Conservation (phyloP, 2,888 invertebrate genomes). For the Lycophotia porphyrea region DNA sequence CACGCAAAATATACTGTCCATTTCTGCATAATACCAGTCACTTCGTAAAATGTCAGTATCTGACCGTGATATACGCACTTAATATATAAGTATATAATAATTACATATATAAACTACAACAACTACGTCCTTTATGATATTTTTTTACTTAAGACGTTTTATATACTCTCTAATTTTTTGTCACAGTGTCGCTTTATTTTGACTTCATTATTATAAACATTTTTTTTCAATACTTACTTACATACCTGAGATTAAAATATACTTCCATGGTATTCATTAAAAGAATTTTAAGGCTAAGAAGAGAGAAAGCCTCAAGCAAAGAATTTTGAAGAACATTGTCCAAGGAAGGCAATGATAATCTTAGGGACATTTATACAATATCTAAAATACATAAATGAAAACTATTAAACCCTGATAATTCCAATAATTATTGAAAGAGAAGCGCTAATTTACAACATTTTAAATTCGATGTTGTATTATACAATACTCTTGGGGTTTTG, state of each 20-base stretch:
- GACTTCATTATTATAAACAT: constrained; percentile 88
- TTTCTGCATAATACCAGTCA: constrained; percentile 34
- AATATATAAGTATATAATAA: constrained; percentile 65
- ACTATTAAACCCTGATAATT: constrained; percentile 89
- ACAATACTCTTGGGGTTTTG: constrained; percentile 80
- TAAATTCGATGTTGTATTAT: constrained; percentile 88
- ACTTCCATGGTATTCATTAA: constrained; percentile 72
- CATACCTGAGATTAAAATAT: constrained; percentile 75
- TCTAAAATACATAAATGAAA: constrained; percentile 83
- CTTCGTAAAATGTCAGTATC: constrained; percentile 23
- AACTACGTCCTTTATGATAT: constrained; percentile 88
- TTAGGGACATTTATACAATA: constrained; percentile 75
- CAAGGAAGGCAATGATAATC: constrained; percentile 77
- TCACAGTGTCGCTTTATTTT: constrained; percentile 90
- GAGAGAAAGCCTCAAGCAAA: constrained; percentile 84
- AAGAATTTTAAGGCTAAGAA: constrained; percentile 78
- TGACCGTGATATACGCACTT: constrained; percentile 55
- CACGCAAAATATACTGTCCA: constrained; percentile 35
- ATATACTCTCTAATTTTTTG: constrained; percentile 86
- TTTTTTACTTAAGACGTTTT: constrained; percentile 83
- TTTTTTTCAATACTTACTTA: constrained; percentile 86
- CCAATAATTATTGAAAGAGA: constrained; percentile 88
- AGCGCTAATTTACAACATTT: constrained; percentile 86
- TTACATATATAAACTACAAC: constrained; percentile 81
- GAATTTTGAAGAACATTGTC: constrained; percentile 74